Base-by-base conservation (phyloP, 2,888 invertebrate species). In the Ophion obscuratus region DNA sequence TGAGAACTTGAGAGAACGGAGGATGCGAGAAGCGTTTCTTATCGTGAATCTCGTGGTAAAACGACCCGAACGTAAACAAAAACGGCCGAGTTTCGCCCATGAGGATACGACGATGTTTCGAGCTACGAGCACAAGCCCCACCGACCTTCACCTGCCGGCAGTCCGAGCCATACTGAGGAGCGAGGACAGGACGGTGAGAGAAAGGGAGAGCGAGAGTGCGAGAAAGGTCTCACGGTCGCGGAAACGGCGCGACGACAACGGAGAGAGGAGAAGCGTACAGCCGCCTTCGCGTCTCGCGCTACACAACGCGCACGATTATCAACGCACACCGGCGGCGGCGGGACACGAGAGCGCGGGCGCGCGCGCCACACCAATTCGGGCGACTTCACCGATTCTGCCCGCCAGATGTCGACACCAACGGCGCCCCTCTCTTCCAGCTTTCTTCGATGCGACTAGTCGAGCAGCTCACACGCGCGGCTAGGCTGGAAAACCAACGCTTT, bases 111-210 rank as follows among this genome's bases (percentile, higher is more conserved):
- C 24, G 67, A 64, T 31, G 53, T 59, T 89, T 80, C 89, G 86
- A 89, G 81, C 79, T 47, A 79, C 77, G 78, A 85, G 84, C 74
- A 79, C 86, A 71, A 78, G 81, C 40, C 66, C 85, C 85, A 88
- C 86, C 81, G 90, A 89, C 82, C 75, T 85, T 87, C 84, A 86
- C 90, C 89, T 89, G 90, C 91, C 92, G 92, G 92, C 92, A 91
- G 92, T 90, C 90, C 90, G 91, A 92, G 91, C 91, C 92, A 91
- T 91, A 92, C 92, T 92, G 90, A 88, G 24, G 67, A 36, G 47
- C 4, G 61, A 24, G 61, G 27, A 66, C 17, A 27, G 67, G 57
- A 74, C 14, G 14, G 47, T 14, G n/a, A 11, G 47, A 59, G 36
- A 40, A 27, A 57, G 20, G 53, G 44, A 68, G 68, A 20, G 11